Evolutionary conservation across 2,888 invertebrate genomes (phyloP).

Genomic region (Ecdyonurus torrentis): DNA sequence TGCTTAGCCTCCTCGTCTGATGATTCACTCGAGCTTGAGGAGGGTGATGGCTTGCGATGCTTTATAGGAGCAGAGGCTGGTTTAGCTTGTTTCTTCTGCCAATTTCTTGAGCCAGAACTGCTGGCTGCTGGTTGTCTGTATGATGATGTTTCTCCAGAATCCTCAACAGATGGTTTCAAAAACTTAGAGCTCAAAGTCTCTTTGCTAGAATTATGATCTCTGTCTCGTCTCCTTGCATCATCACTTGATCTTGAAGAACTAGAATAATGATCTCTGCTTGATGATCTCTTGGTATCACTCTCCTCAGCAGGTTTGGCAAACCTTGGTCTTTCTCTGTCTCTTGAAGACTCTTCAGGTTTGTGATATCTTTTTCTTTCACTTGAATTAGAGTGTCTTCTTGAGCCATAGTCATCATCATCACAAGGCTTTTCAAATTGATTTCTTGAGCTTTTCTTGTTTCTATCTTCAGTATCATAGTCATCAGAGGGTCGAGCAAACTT

Average conservation of each 20-base stretch:
- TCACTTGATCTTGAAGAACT: no score
- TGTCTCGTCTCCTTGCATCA: constrained; percentile 4
- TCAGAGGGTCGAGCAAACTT: not conserved
- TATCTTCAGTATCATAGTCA: not conserved
- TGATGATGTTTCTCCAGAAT: constrained; percentile 9
- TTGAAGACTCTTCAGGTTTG: not conserved
- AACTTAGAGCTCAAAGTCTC: constrained; percentile 10
- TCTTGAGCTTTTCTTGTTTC: not conserved
- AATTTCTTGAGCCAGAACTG: constrained; percentile 12
- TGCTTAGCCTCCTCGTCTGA: constrained; percentile 8
- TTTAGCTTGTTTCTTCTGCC: constrained; percentile 12
- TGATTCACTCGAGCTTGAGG: constrained; percentile 6
- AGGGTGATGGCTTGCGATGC: constrained; percentile 5
- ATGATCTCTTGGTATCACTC: constrained; percentile 12
- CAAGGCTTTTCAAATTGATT: constrained; percentile 6
- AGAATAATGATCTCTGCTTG: no score
- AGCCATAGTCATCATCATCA: not conserved
- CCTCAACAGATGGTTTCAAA: constrained; percentile 13
- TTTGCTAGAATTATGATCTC: constrained; percentile 13
- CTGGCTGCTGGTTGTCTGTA: constrained; percentile 9
- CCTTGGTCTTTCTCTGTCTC: constrained; percentile 1
- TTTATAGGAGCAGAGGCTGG: constrained; percentile 15
- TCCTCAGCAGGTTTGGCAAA: constrained; percentile 20
- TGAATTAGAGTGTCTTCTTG: not conserved
- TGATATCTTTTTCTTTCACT: not conserved